Base-by-base conservation (phyloP, 1,140 invertebrate species). In the Penaeus vannamei region DNA sequence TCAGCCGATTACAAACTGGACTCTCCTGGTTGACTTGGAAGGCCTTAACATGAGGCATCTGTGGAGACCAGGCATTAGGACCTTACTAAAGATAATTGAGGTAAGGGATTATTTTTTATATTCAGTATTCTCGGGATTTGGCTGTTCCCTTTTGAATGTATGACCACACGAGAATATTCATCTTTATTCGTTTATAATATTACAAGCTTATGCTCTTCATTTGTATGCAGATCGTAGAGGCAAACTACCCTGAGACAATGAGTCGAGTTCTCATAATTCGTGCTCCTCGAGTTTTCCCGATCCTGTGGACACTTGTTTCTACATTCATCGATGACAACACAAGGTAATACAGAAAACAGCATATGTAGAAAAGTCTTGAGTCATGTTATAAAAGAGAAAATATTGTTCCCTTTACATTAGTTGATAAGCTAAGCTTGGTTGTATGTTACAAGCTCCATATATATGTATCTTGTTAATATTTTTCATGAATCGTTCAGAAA, bases 251-350 rank as follows among this genome's bases (percentile, higher is more conserved):
- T 19, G 98, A 99, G 94, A 99, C 98, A 17, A 97, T 99, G 96
- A 97, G 97, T 23, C 93, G 96, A 76, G 97, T 98, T 80, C 94
- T 98, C 42, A 97, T 98, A 90, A 96, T 97, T 85, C 94, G 97
- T 90, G 97, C 97, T 53, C 97, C 97, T 1, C 94, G 98, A 90
- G 97, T 98, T 76, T 99, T 99, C 93, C 98, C 98, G 1, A 98
- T 99, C 88, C 94, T 99, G n/a, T 99, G 98, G 98, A 99, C 98
- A 0, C 95, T 99, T 77, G 97, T 99, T 84, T 97, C 97, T 92
- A 97, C 97, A n/a, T 99, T 99, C 93, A 99, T 99, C 92, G 98
- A 99, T 94, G 98, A 99, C 93, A 97, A 97, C 92, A 99, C 98
- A 0, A 95, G 98, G 89, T 91, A 82, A 14, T 26, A n/a, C 23